These are phyloP conservation scores for Atta texana DNA, from an alignment of 1,140 invertebrate genomes.

Conservation along the genomic window DNA sequence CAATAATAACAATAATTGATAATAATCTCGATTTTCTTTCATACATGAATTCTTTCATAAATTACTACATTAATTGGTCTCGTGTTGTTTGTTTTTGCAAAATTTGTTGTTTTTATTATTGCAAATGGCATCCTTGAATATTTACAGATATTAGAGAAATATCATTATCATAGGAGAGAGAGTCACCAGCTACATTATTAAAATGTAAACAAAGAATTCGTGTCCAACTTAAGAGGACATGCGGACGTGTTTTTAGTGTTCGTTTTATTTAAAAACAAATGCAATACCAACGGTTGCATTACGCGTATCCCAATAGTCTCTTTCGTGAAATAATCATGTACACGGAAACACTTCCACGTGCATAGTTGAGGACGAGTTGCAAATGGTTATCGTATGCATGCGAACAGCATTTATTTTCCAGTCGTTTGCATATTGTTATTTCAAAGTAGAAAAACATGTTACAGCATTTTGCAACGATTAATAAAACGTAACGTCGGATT, in stretches of 20 bases:
- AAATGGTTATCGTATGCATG: slow-evolving; percentile 38
- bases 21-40: background rate
- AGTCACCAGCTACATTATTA: background rate
- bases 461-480: background rate
- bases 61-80: background rate
- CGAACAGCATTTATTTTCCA: slow-evolving; percentile 7
- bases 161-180: background rate
- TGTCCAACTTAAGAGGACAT: background rate
- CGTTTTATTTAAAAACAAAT: slow-evolving; percentile 30
- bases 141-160: background rate
- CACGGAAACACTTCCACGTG: slow-evolving; percentile 40
- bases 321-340: slow-evolving; percentile 48
- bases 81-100: background rate
- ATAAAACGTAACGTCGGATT: background rate
- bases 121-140: background rate
- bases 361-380: background rate
- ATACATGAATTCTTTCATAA: too few species aligned
- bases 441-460: slow-evolving; percentile 55
- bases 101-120: background rate
- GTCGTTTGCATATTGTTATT: background rate
- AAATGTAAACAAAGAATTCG: slow-evolving; percentile 25
- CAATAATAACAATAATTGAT: background rate
- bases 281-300: background rate
- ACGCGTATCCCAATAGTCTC: slow-evolving; percentile 32
- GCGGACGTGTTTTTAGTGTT: background rate